A percentile compares a stretch with the other conserved stretches of the same genome.
phyloP scores from a whole-genome alignment of 2,113 vertebrate species.

The Egretta garzetta region DNA sequence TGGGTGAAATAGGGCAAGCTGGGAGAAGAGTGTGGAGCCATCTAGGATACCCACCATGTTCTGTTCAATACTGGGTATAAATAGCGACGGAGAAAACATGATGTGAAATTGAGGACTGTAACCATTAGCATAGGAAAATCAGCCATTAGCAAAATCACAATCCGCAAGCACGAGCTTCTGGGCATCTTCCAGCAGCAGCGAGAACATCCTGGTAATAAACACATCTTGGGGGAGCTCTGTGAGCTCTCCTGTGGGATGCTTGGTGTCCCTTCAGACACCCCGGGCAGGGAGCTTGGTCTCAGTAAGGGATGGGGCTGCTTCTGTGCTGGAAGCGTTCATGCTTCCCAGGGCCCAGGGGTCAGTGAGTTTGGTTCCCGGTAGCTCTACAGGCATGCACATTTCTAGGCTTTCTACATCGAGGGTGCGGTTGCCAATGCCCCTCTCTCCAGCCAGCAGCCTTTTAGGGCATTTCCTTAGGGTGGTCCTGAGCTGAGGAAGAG shows the following conservation, averaged over 20 bases:
- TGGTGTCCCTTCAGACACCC: background rate
- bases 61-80: background rate
- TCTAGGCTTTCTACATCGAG: background rate
- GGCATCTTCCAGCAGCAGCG: background rate
- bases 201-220: background rate
- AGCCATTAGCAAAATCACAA: constrained; percentile 13
- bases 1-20: background rate
- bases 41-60: background rate
- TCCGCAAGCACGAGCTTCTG: background rate
- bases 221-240: background rate
- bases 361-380: background rate
- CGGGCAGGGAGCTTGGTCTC: accelerated
- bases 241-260: background rate
- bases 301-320: accelerated
- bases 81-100: background rate
- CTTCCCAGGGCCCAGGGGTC: background rate
- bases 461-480: background rate
- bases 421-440: background rate
- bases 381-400: background rate
- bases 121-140: constrained; percentile 38
- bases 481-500: background rate
- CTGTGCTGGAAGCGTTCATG: background rate
- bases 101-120: background rate
- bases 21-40: background rate
- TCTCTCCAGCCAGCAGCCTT: background rate